Percentiles rank a stretch among this genome's conserved stretches.
phyloP scores from a whole-genome alignment of 2,888 invertebrate genomes.

The Tenthredo livida region DNA sequence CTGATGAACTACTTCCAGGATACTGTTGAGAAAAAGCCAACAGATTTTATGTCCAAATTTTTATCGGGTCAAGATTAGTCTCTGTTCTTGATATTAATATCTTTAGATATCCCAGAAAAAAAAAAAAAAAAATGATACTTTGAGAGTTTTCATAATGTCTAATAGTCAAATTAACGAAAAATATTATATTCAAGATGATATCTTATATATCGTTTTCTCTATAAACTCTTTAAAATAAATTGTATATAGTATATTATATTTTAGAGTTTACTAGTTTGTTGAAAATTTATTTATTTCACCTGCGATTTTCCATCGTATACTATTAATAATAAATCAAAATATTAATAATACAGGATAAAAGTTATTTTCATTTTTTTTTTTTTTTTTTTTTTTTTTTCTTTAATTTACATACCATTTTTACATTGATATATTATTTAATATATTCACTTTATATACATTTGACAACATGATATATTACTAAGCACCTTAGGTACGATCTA shows the following conservation, averaged over 20 bases:
- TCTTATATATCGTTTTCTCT: background rate
- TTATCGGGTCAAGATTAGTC: conserved; percentile 83
- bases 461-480: conserved; percentile 74
- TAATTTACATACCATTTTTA: conserved; percentile 66
- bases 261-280: background rate
- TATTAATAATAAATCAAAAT: background rate
- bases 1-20: conserved; percentile 94
- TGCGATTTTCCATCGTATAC: background rate
- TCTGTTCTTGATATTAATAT: background rate
- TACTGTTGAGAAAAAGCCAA: conserved; percentile 90
- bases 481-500: conserved; percentile 78
- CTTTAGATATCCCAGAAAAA: background rate
- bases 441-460: conserved; percentile 76
- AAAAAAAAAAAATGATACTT: background rate
- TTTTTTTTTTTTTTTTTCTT: conserved; percentile 54
- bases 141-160: background rate
- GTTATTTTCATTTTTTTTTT: conserved; percentile 41
- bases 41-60: conserved; percentile 96
- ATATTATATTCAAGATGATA: conserved; percentile 6
- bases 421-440: conserved; percentile 72
- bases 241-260: conserved; percentile 33
- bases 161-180: background rate
- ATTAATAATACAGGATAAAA: background rate
- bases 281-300: background rate
- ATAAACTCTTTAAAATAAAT: conserved; percentile 49